Evolutionary conservation across 1,140 invertebrate genomes (phyloP).

Genomic region (Bombus cullumanus): DNA sequence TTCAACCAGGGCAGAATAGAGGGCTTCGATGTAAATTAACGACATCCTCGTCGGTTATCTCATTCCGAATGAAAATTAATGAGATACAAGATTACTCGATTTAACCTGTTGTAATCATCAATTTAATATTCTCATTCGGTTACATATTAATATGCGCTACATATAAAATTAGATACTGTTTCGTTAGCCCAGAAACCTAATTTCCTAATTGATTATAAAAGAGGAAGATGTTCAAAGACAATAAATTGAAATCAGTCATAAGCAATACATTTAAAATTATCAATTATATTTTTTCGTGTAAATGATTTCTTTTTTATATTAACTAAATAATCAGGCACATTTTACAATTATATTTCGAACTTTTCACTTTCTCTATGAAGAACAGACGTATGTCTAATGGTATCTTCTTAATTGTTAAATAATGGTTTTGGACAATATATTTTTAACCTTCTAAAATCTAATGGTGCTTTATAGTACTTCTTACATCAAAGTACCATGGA

Average conservation of each 20-base stretch:
- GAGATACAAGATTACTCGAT: neutral
- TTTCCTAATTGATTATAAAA: neutral
- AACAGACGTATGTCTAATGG: neutral
- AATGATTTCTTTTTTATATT: neutral
- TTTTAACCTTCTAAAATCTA: neutral
- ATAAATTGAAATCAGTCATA: too few relatives aligned
- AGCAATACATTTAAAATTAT: neutral
- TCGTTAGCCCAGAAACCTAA: neutral
- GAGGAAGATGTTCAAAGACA: too few relatives aligned
- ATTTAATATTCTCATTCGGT: slow-evolving; percentile 8
- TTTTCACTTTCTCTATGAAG: neutral
- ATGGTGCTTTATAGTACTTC: too few relatives aligned
- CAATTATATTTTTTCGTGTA: neutral
- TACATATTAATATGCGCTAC: too few relatives aligned
- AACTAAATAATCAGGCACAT: too few relatives aligned
- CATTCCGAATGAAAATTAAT: slow-evolving; percentile 9
- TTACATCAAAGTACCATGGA: too few relatives aligned
- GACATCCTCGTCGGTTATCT: slow-evolving; percentile 14
- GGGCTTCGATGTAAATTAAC: slow-evolving; percentile 5
- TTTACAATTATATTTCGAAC: too few relatives aligned
- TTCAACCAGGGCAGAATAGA: neutral
- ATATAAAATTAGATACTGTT: neutral
- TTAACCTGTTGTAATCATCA: slow-evolving; percentile 1
- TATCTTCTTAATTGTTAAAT: neutral
- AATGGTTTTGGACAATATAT: neutral